phyloP scores from a whole-genome alignment of 2,888 invertebrate species.

The Aphidius colemani region DNA sequence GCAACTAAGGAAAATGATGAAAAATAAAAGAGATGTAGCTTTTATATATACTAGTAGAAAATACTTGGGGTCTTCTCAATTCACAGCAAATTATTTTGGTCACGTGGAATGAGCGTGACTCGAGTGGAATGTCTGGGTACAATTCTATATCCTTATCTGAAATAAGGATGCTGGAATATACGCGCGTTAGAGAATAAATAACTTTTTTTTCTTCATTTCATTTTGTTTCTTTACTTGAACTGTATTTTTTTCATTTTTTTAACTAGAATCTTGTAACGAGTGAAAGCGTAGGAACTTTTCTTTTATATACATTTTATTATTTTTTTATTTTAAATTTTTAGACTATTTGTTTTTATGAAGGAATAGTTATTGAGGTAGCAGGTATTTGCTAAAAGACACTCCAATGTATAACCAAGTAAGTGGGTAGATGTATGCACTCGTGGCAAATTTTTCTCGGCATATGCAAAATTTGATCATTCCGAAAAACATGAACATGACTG shows the following conservation, averaged over 20 bases:
- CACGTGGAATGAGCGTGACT: slow-evolving; percentile 22
- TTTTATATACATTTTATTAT: background rate
- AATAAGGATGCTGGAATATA: background rate
- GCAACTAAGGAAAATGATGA: too few species aligned
- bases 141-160: slow-evolving; percentile 19
- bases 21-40: too few species aligned
- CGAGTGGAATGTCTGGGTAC: slow-evolving; percentile 14
- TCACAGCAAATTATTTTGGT: slow-evolving; percentile 19
- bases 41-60: slow-evolving; percentile 17
- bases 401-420: too few species aligned
- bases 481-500: slow-evolving; percentile 8
- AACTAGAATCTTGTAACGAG: slow-evolving; percentile 17
- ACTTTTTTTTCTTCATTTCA: too few species aligned
- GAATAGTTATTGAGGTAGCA: too few species aligned
- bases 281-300: slow-evolving; percentile 7
- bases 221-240: too few species aligned
- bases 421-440: too few species aligned
- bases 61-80: slow-evolving; percentile 10
- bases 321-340: background rate
- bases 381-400: too few species aligned
- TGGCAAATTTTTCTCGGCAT: background rate
- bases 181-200: too few species aligned
- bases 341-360: too few species aligned
- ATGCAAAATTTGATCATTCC: slow-evolving; percentile 14
- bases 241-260: background rate